A percentile compares a stretch with the other conserved stretches of the same genome.
phyloP scores from a whole-genome alignment of 2,888 invertebrate genomes.

The Nymphalis c-album region DNA sequence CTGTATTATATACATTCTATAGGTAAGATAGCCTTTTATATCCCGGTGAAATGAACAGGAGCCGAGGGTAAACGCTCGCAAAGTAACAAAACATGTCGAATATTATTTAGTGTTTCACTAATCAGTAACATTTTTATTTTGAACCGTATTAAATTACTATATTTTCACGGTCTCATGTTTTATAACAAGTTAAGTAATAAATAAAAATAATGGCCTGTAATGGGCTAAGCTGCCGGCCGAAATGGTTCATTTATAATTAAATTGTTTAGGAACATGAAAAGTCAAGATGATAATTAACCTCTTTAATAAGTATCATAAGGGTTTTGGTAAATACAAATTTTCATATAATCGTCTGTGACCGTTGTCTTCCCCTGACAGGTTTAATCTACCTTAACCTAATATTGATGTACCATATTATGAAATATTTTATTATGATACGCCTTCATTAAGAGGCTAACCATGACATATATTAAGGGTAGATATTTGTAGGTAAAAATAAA shows the following conservation, averaged over 20 bases:
- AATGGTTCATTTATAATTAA: constrained; percentile 10
- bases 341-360: neutral
- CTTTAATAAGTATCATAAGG: neutral
- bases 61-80: no score
- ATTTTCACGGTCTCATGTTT: neutral
- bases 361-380: no score
- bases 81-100: no score
- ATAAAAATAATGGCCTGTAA: constrained; percentile 1
- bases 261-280: constrained; percentile 8
- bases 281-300: neutral
- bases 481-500: no score
- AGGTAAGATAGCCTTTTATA: no score
- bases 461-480: no score
- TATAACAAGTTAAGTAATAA: neutral
- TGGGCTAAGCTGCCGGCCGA: neutral
- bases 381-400: no score
- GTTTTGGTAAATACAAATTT: neutral
- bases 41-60: no score
- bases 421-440: no score
- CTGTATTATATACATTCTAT: no score
- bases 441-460: no score
- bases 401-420: no score
- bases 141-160: neutral
- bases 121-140: neutral
- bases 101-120: neutral